Conservation (phyloP, 2,113 vertebrate species). For the Alces alces region DNA sequence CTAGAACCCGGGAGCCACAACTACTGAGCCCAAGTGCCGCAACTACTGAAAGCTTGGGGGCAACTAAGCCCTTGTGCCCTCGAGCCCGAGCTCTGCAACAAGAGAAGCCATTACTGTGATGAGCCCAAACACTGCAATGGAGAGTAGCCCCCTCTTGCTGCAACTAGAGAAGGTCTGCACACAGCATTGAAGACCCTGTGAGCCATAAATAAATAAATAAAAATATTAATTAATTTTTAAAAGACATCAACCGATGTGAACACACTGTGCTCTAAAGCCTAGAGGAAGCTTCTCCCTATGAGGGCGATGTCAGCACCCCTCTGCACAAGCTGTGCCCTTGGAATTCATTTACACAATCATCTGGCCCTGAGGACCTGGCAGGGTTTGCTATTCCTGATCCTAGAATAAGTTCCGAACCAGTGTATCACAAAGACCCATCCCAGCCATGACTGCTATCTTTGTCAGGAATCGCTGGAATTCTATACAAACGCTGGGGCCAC, state of each 20-base stretch:
- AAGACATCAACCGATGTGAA: neutral
- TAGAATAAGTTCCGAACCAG: neutral
- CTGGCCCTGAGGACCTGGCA: neutral
- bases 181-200: neutral
- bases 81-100: neutral
- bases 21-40: neutral
- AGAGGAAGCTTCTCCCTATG: neutral
- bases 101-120: neutral
- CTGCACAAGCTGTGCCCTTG: neutral
- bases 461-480: neutral
- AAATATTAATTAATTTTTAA: neutral
- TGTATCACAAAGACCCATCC: neutral
- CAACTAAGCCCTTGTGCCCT: neutral
- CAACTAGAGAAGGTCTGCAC: neutral
- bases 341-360: too few species aligned
- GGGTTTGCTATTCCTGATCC: neutral
- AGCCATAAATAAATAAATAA: neutral
- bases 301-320: neutral
- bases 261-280: rapidly evolving
- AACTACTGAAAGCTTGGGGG: neutral
- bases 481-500: neutral
- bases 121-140: neutral
- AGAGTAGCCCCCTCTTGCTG: neutral
- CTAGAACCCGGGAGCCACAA: neutral
- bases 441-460: rapidly evolving